These are phyloP conservation scores for Syndactyla subalaris DNA, from an alignment of 2,797 vertebrate species.

Conservation along the genomic window DNA sequence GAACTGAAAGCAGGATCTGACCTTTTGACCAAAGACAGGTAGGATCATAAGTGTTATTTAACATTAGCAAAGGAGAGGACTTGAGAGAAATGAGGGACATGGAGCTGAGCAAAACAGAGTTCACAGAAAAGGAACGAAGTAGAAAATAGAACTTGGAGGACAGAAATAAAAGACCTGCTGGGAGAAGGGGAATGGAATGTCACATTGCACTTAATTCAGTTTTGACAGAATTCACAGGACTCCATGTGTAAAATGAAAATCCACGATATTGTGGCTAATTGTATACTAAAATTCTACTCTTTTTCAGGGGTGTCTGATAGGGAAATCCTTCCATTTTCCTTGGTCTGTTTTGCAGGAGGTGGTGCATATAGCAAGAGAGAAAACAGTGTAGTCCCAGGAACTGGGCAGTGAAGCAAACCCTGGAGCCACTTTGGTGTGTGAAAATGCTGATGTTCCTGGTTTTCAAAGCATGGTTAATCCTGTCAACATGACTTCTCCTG, in stretches of 20 bases:
- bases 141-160: background rate
- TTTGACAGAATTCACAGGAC: background rate
- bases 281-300: background rate
- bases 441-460: background rate
- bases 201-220: background rate
- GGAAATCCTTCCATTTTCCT: background rate
- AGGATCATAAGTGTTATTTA: background rate
- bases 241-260: background rate
- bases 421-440: rapidly evolving
- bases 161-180: background rate
- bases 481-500: background rate
- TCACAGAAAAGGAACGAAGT: background rate
- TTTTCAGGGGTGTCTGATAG: background rate
- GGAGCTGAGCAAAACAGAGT: background rate
- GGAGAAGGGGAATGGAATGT: background rate
- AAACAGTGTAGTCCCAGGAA: background rate
- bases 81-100: background rate
- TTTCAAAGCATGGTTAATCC: background rate
- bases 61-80: background rate
- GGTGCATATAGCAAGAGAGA: background rate
- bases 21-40: background rate
- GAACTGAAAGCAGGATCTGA: background rate
- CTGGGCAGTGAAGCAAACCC: background rate
- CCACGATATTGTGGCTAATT: background rate
- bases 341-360: background rate